Conservation (phyloP, 2,797 vertebrate species). For the Epinephelus awoara region DNA sequence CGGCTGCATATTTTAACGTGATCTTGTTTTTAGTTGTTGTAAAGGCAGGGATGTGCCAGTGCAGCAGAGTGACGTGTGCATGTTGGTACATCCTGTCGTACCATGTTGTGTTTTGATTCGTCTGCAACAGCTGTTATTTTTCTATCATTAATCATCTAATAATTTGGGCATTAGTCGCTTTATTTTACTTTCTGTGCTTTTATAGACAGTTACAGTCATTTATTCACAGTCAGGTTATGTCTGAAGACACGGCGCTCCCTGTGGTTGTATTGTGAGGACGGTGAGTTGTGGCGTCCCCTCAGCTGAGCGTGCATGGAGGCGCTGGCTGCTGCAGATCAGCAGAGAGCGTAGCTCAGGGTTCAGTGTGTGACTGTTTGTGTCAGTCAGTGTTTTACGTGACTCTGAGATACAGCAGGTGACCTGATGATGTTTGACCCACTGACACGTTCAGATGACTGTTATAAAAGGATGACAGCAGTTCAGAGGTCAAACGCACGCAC, state of each 20-base stretch:
- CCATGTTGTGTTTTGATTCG: no score
- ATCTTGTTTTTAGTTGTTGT: no score
- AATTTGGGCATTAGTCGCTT: not conserved
- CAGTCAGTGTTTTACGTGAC: no score
- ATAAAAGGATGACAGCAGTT: not conserved
- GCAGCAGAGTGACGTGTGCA: no score
- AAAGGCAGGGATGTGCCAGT: no score
- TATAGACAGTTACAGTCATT: not conserved
- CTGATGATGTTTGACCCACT: not conserved
- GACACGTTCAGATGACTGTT: not conserved
- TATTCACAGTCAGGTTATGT: not conserved
- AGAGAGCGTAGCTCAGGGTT: no score
- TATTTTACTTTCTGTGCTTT: not conserved
- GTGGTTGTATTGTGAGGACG: not conserved
- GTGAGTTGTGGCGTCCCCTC: not conserved
- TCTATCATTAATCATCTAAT: no score
- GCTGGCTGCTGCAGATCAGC: no score
- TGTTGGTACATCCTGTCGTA: no score
- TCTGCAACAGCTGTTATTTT: no score
- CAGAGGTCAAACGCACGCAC: conserved; percentile 16
- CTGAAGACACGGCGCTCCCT: not conserved
- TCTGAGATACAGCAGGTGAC: not conserved
- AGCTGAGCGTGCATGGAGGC: not conserved
- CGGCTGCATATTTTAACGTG: no score
- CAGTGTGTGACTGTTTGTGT: not conserved